phyloP scores from a whole-genome alignment of 2,113 vertebrate species.

The Pyxicephalus adspersus region DNA sequence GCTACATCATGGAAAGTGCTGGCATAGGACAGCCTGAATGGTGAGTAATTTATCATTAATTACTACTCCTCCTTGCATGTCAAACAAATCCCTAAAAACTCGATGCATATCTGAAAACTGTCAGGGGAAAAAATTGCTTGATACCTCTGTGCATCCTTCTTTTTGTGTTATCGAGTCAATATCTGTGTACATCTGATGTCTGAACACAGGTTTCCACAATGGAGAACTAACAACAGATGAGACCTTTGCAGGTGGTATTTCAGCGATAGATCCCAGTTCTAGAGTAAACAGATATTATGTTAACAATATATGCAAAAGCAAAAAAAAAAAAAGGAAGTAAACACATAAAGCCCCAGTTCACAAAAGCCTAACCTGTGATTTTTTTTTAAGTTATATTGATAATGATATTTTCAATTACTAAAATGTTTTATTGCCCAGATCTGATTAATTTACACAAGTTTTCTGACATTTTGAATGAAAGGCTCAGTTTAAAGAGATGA shows the following conservation, averaged over 20 bases:
- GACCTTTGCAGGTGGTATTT: conserved; percentile 81
- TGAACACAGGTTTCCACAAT: conserved; percentile 92
- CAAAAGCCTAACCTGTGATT: too few species aligned
- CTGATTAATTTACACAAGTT: too few species aligned
- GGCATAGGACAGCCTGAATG: too few species aligned
- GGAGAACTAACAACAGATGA: conserved; percentile 85
- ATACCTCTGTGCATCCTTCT: conserved; percentile 70
- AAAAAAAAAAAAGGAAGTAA: background rate
- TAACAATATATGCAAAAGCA: background rate
- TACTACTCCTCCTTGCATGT: too few species aligned
- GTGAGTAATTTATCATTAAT: too few species aligned
- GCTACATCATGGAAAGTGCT: too few species aligned
- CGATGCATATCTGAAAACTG: background rate
- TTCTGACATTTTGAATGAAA: too few species aligned
- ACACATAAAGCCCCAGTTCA: too few species aligned
- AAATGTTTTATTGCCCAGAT: too few species aligned
- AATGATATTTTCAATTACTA: too few species aligned
- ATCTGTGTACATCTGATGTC: conserved; percentile 80
- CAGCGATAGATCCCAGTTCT: conserved; percentile 80
- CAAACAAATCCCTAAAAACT: too few species aligned
- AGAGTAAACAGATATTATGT: conserved; percentile 57
- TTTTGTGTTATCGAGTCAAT: conserved; percentile 49
- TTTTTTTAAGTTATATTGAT: background rate
- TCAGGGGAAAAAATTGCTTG: background rate
- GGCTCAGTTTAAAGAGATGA: too few species aligned